These are phyloP conservation scores for Holothuria leucospilota DNA, from an alignment of 53 echinoderm and acorn worm genomes.

Conservation along the genomic window DNA sequence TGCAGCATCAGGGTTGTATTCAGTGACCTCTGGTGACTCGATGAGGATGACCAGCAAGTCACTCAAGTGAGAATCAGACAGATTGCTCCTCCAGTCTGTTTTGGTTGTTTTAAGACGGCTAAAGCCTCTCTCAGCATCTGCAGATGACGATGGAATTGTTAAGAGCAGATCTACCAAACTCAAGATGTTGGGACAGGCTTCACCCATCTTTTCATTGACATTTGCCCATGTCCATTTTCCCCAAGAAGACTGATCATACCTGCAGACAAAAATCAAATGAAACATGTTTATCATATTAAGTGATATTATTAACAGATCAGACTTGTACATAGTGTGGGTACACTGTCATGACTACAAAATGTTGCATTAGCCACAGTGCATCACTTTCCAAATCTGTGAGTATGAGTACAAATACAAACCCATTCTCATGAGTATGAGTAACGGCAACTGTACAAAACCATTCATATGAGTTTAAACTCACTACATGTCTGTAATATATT, in stretches of 20 bases:
- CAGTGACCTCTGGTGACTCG: slow-evolving; percentile 4
- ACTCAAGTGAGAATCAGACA: slow-evolving; percentile 1
- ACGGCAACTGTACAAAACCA: too few relatives aligned
- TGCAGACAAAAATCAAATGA: slow-evolving; percentile 2
- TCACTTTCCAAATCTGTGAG: background rate
- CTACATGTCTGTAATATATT: too few relatives aligned
- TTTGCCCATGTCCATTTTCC: slow-evolving; percentile 11
- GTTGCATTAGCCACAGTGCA: background rate
- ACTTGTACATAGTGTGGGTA: background rate
- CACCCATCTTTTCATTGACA: background rate
- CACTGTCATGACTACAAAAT: background rate
- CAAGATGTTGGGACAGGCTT: slow-evolving; percentile 6
- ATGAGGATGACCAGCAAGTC: slow-evolving; percentile 23
- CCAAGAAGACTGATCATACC: slow-evolving; percentile 12
- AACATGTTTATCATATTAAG: background rate
- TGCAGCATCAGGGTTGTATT: slow-evolving; percentile 5
- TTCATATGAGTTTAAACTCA: too few relatives aligned
- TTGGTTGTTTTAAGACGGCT: slow-evolving; percentile 17
- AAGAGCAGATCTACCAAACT: slow-evolving; percentile 23
- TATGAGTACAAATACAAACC: background rate
- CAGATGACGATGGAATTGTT: slow-evolving; percentile 10
- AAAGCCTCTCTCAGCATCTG: slow-evolving; percentile 31
- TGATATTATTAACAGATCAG: too few relatives aligned
- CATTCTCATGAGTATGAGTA: too few relatives aligned
- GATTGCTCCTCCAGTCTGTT: background rate